A percentile compares a stretch with the other conserved stretches of the same genome.
Conservation (phyloP, 2,797 vertebrate genomes). For the Agapornis canus region DNA sequence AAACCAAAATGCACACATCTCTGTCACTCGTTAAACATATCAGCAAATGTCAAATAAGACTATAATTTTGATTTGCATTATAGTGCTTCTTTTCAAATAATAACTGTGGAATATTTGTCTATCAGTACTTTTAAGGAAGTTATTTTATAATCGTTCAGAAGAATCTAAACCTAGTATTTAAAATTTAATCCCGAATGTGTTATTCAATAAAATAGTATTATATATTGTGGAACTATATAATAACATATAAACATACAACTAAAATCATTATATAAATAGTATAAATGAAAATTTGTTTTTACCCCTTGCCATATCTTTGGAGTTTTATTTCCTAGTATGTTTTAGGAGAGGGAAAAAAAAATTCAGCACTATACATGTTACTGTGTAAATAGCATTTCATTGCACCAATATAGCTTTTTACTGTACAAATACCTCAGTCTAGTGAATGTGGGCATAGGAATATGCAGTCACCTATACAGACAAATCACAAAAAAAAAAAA, state of each 20-base stretch:
- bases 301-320: background rate
- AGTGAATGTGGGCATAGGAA: background rate
- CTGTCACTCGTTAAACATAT: background rate
- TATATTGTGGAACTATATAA: background rate
- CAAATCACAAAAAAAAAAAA: background rate
- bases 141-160: background rate
- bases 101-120: background rate
- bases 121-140: background rate
- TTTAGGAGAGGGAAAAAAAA: background rate
- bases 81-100: background rate
- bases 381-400: background rate
- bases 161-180: background rate
- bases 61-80: background rate
- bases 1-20: background rate
- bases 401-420: background rate
- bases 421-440: background rate
- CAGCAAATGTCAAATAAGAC: background rate
- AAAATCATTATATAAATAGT: background rate
- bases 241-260: background rate
- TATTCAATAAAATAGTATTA: background rate
- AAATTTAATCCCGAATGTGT: background rate
- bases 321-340: background rate
- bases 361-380: background rate
- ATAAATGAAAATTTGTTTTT: background rate
- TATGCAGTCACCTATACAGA: background rate